These are phyloP conservation scores for Huso huso DNA, from an alignment of 2,797 vertebrate species.

Conservation along the genomic window DNA sequence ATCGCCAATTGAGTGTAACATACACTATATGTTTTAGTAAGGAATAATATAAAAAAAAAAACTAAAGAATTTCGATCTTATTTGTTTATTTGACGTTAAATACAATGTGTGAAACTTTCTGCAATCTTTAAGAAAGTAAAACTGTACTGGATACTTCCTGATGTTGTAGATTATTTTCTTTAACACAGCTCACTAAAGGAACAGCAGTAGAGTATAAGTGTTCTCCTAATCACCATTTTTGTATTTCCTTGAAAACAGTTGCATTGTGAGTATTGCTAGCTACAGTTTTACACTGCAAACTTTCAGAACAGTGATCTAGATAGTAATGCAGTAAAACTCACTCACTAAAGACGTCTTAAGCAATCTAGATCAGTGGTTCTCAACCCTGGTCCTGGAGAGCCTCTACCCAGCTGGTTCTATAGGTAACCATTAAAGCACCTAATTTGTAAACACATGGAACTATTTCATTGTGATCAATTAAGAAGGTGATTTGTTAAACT, in stretches of 20 bases:
- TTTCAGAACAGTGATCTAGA: neutral
- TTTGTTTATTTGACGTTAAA: neutral
- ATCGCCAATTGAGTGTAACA: no score
- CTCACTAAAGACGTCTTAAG: neutral
- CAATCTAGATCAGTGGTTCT: neutral
- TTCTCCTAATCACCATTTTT: no score
- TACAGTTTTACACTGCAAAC: neutral
- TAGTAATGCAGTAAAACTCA: neutral
- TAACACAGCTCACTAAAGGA: no score
- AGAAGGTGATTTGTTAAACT: neutral
- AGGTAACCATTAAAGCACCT: neutral
- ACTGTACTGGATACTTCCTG: no score
- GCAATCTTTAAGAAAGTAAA: neutral
- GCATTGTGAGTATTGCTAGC: no score
- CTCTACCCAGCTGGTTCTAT: neutral
- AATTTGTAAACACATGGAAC: no score
- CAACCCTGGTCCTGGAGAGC: neutral
- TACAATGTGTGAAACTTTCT: neutral
- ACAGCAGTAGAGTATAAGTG: no score
- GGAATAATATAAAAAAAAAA: no score
- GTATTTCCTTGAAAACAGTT: no score
- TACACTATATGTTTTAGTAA: no score
- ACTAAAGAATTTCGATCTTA: neutral
- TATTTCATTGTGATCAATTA: neutral
- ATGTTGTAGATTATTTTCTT: no score